A percentile compares a stretch with the other conserved stretches of the same genome.
These are phyloP conservation scores for Ciconia maguari DNA, from an alignment of 2,113 vertebrate genomes.

Conservation along the genomic window DNA sequence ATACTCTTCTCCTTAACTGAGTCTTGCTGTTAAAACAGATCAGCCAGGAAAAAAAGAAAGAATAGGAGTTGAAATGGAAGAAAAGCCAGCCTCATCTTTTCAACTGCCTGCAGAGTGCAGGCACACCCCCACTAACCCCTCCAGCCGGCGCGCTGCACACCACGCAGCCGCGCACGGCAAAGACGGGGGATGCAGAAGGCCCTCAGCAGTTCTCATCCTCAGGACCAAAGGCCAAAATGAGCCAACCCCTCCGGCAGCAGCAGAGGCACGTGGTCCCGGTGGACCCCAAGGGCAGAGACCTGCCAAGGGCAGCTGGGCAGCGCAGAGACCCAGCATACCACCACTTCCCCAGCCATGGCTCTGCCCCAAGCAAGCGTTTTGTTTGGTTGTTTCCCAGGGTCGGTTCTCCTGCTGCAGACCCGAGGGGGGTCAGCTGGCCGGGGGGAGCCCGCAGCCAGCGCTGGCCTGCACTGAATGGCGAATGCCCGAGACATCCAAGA, in stretches of 20 bases:
- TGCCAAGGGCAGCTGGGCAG: neutral
- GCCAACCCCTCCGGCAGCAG: rapidly evolving
- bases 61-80: neutral
- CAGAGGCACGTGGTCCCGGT: rapidly evolving
- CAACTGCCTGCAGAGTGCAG: neutral
- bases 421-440: rapidly evolving
- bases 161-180: rapidly evolving
- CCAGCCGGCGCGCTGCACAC: rapidly evolving
- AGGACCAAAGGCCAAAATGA: neutral
- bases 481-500: neutral
- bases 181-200: neutral
- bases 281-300: neutral
- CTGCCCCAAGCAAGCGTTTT: neutral
- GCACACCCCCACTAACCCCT: neutral
- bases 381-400: neutral
- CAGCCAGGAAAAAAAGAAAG: neutral
- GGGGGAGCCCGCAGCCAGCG: neutral
- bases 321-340: neutral
- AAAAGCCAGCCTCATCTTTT: neutral
- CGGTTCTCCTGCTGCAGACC: neutral
- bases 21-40: neutral
- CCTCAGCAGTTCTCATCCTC: neutral
- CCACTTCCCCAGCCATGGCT: rapidly evolving
- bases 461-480: rapidly evolving
- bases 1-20: neutral